Conservation (phyloP, 1,140 invertebrate species). For the Aphaenogaster ashmeadi region DNA sequence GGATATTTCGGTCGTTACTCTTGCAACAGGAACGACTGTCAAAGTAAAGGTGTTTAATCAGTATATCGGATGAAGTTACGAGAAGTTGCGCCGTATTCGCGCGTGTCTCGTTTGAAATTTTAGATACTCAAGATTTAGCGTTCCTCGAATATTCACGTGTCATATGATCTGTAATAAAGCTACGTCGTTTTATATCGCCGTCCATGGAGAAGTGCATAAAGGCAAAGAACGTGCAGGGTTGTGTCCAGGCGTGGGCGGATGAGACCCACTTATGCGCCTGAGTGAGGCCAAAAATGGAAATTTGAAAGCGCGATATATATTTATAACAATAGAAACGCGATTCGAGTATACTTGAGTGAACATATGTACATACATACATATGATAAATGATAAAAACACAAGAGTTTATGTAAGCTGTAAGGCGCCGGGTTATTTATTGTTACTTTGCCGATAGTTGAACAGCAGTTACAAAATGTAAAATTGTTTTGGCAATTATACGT, state of each 20-base stretch:
- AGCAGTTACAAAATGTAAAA: background rate
- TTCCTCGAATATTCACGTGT: conserved; percentile 74
- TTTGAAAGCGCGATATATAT: conserved; percentile 39
- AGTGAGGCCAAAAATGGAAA: conserved; percentile 62
- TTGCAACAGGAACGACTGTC: conserved; percentile 7
- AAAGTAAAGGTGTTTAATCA: conserved; percentile 27
- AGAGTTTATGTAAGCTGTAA: background rate
- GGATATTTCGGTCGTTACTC: conserved; percentile 16
- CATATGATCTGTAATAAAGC: conserved; percentile 72
- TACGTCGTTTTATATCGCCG: conserved; percentile 80
- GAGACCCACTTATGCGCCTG: conserved; percentile 19
- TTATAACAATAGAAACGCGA: conserved; percentile 58
- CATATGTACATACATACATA: background rate
- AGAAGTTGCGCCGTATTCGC: background rate
- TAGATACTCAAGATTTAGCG: conserved; percentile 78
- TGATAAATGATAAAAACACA: background rate
- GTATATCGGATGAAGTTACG: background rate
- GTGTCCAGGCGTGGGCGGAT: conserved; percentile 41
- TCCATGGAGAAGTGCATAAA: conserved; percentile 69
- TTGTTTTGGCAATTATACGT: background rate
- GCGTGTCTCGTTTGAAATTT: conserved; percentile 54
- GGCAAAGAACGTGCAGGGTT: background rate
- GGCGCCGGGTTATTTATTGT: background rate
- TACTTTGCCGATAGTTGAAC: background rate
- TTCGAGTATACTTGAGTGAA: conserved; percentile 5